Percentiles rank a stretch among this genome's conserved stretches.
These are phyloP conservation scores for Pseudomyrmex concolor DNA, from an alignment of 1,140 invertebrate genomes.

Conservation along the genomic window DNA sequence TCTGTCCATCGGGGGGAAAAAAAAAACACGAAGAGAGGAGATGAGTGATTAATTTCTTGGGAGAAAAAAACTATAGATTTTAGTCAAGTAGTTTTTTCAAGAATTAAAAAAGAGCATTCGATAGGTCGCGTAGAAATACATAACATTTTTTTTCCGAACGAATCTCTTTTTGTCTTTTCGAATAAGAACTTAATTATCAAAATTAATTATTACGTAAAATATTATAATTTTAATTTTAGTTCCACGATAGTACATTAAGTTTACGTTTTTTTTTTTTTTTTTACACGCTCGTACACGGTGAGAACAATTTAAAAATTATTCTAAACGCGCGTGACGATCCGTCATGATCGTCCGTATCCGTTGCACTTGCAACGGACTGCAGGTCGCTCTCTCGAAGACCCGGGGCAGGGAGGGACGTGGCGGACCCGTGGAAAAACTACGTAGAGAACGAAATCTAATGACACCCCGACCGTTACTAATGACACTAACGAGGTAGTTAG, in stretches of 20 bases:
- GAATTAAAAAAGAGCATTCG: too few relatives aligned
- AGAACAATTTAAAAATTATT: conserved; percentile 44
- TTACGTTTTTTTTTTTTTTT: not conserved
- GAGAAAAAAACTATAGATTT: not conserved
- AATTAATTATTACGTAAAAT: not conserved
- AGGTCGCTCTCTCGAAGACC: conserved; percentile 5
- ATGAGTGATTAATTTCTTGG: conserved; percentile 11
- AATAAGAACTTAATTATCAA: not conserved
- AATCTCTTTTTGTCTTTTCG: too few relatives aligned
- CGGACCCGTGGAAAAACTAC: conserved; percentile 80
- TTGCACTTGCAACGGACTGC: conserved; percentile 39
- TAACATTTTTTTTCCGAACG: too few relatives aligned
- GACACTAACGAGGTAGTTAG: conserved; percentile 85
- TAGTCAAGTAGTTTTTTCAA: too few relatives aligned
- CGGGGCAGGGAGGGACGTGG: not conserved
- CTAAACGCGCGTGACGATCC: conserved; percentile 34
- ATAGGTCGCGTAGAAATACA: too few relatives aligned
- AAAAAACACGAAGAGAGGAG: conserved; percentile 35
- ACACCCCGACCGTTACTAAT: conserved; percentile 85
- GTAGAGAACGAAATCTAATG: conserved; percentile 84
- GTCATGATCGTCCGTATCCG: conserved; percentile 47
- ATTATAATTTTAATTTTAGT: not conserved
- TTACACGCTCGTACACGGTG: not conserved
- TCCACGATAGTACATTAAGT: not conserved
- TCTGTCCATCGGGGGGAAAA: not conserved